A percentile compares a stretch with the other conserved stretches of the same genome.
These are phyloP conservation scores for Melanerpes formicivorus DNA, from an alignment of 2,113 vertebrate genomes.

Conservation along the genomic window DNA sequence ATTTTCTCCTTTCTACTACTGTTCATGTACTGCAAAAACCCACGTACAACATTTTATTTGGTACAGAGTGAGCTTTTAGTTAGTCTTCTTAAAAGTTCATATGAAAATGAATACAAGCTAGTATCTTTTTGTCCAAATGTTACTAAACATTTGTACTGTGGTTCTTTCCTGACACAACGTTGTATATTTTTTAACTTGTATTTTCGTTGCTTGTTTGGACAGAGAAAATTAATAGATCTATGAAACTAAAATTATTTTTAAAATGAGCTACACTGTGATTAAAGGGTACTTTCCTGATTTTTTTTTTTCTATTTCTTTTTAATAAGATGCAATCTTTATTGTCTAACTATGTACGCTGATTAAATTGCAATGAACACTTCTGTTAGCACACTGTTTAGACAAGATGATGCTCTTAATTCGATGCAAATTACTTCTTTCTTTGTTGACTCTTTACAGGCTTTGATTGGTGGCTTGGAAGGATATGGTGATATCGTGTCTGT, in stretches of 20 bases:
- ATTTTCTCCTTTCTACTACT: background rate
- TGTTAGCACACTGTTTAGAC: background rate
- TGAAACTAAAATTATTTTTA: background rate
- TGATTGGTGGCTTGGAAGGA: constrained; percentile 92
- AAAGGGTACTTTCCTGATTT: background rate
- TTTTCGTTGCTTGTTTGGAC: background rate
- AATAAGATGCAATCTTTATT: background rate
- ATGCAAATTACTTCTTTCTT: constrained; percentile 1
- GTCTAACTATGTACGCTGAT: background rate
- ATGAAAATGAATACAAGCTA: background rate
- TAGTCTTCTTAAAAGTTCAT: rapidly evolving
- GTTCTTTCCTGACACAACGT: background rate
- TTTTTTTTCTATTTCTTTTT: background rate
- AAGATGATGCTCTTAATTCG: background rate
- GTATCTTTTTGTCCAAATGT: background rate
- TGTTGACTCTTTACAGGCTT: constrained; percentile 76
- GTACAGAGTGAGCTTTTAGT: background rate
- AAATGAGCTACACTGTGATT: background rate
- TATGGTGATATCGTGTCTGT: constrained; percentile 94
- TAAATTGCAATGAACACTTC: background rate
- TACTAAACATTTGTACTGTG: background rate
- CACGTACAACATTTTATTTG: background rate
- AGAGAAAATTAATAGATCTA: background rate
- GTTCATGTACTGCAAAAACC: background rate
- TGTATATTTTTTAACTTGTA: background rate